A percentile compares a stretch with the other conserved stretches of the same genome.
Evolutionary conservation across 2,113 vertebrate species (phyloP).

Genomic region (Prinia subflava): DNA sequence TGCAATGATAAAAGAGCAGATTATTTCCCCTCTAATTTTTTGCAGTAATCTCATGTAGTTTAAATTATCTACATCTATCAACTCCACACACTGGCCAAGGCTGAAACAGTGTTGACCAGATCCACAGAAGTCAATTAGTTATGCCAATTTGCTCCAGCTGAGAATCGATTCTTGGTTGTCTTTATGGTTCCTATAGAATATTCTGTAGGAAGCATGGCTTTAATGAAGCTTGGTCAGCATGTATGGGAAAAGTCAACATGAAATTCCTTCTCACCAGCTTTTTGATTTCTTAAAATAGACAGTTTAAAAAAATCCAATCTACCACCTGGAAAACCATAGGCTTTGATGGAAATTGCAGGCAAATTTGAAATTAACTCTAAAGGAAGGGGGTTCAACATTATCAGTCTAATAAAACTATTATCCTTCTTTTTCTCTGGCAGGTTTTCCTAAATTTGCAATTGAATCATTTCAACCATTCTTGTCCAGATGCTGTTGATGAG

Average conservation of each 20-base stretch:
- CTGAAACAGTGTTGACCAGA: conserved; percentile 3
- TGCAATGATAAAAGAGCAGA: not conserved
- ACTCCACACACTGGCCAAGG: not conserved
- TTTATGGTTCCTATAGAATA: conserved; percentile 24
- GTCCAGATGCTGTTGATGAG: not conserved
- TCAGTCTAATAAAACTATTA: not conserved
- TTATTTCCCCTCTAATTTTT: not conserved
- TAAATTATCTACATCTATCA: conserved; percentile 48
- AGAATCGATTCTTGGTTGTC: not conserved
- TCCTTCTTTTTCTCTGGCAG: not conserved
- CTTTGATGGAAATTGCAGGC: not conserved
- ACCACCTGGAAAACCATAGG: not conserved
- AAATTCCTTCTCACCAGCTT: not conserved
- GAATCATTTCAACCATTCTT: conserved; percentile 22
- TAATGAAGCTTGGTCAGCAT: not conserved
- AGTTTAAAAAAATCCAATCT: not conserved
- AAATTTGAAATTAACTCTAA: not conserved
- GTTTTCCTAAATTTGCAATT: conserved; percentile 23
- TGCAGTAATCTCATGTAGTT: not conserved
- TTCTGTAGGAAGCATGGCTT: conserved; percentile 17
- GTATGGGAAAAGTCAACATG: not conserved
- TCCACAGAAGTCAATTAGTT: conserved; percentile 52
- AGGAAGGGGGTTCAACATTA: not conserved
- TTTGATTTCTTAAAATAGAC: not conserved
- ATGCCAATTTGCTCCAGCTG: conserved; percentile 53